Evolutionary conservation across 1,140 invertebrate species (phyloP).

Genomic region (Eriosoma lanigerum): DNA sequence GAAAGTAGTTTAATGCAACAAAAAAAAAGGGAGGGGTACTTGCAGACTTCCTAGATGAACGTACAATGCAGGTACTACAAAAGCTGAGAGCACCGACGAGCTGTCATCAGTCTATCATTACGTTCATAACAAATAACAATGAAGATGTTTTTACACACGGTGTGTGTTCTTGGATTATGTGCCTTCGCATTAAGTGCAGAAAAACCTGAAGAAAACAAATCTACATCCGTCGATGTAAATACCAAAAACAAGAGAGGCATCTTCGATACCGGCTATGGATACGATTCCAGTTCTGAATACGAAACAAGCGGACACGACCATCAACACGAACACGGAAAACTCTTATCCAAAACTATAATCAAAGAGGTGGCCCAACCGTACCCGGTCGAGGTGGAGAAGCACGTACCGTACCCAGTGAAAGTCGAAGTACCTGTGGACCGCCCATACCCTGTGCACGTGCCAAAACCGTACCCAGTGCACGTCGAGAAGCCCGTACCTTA

Average conservation of each 20-base stretch:
- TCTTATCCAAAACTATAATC: slow-evolving; percentile 54
- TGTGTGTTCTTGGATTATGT: not conserved
- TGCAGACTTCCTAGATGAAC: no score
- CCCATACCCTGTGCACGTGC: slow-evolving; percentile 56
- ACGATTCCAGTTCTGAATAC: slow-evolving; percentile 59
- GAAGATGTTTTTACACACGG: not conserved
- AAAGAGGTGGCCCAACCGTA: slow-evolving; percentile 60
- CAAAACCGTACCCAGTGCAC: slow-evolving; percentile 57
- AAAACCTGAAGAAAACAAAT: not conserved
- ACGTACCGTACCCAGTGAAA: slow-evolving; percentile 52
- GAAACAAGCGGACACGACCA: not conserved
- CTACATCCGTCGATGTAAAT: not conserved
- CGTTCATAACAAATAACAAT: not conserved
- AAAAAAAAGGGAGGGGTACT: not conserved
- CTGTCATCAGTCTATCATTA: not conserved
- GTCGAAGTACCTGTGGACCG: slow-evolving; percentile 52
- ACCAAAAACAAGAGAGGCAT: slow-evolving; percentile 43
- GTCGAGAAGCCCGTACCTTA: slow-evolving; percentile 65
- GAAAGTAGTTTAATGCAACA: not conserved
- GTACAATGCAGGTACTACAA: not conserved
- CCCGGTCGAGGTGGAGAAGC: slow-evolving; percentile 60
- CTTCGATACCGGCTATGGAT: slow-evolving; percentile 63
- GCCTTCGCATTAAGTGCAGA: not conserved
- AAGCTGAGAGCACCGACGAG: not conserved
- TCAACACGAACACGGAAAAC: slow-evolving; percentile 57